These are phyloP conservation scores for Mylabris sibirica DNA, from an alignment of 2,888 invertebrate genomes.

Conservation along the genomic window DNA sequence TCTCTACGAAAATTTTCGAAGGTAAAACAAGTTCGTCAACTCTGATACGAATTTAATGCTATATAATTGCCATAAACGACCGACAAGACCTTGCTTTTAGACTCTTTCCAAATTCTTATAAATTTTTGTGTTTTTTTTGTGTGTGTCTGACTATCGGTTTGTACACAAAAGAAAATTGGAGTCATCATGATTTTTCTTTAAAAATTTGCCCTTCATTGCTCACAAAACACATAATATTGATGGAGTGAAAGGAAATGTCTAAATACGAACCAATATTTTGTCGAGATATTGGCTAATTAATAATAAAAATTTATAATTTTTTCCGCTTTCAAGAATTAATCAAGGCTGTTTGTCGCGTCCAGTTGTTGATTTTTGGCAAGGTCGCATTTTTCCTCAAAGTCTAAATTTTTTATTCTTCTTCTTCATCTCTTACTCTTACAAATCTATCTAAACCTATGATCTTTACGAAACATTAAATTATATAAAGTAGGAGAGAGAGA, in stretches of 20 bases:
- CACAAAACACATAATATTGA: neutral
- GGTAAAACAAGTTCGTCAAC: constrained; percentile 19
- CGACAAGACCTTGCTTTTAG: constrained; percentile 12
- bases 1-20: constrained; percentile 7
- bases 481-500: neutral
- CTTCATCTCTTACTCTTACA: neutral
- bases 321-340: neutral
- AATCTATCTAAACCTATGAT: neutral
- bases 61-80: constrained; percentile 9
- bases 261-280: neutral
- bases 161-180: neutral
- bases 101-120: neutral
- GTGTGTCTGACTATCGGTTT: neutral
- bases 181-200: neutral
- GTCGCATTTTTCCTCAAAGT: neutral
- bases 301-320: neutral
- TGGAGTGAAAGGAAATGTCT: neutral
- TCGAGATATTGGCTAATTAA: neutral
- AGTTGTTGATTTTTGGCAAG: neutral
- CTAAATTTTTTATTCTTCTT: neutral
- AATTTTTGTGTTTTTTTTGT: neutral
- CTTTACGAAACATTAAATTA: neutral
- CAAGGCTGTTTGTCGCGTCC: constrained; percentile 8
- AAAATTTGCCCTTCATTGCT: neutral
- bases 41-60: constrained; percentile 15